Conservation (phyloP, 2,797 vertebrate genomes). For the Crypturellus tataupa region DNA sequence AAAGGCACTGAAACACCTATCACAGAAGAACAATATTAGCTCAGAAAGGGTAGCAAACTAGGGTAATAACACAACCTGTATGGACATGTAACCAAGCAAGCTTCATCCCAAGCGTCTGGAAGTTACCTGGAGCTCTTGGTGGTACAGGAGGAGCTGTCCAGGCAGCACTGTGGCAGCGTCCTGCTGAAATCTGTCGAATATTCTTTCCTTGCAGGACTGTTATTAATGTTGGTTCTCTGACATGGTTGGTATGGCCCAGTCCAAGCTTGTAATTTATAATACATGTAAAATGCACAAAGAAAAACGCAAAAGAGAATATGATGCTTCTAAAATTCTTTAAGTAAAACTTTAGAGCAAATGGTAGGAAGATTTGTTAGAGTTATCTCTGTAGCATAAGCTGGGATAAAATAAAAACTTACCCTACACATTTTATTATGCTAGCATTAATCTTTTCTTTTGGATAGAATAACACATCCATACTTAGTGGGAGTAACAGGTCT, state of each 20-base stretch:
- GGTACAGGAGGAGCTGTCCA: constrained; percentile 85
- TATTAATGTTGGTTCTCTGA: constrained; percentile 85
- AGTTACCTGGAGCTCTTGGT: constrained; percentile 84
- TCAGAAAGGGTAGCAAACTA: neutral
- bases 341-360: neutral
- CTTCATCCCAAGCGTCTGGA: neutral
- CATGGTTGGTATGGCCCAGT: constrained; percentile 86
- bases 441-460: neutral
- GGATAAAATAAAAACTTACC: neutral
- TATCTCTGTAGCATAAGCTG: neutral
- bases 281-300: neutral
- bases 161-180: constrained; percentile 87
- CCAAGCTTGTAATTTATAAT: constrained; percentile 78
- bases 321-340: neutral
- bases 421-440: neutral
- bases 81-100: accelerated
- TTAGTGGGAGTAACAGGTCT: accelerated
- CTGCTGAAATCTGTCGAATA: constrained; percentile 85
- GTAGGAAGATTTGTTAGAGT: neutral
- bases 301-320: neutral
- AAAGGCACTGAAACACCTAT: constrained; percentile 87
- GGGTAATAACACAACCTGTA: neutral
- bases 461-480: neutral
- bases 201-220: constrained; percentile 85
- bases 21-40: neutral